Percentiles rank a stretch among this genome's conserved stretches.
Evolutionary conservation across 2,888 invertebrate genomes (phyloP).

Genomic region (Crematogaster levior): DNA sequence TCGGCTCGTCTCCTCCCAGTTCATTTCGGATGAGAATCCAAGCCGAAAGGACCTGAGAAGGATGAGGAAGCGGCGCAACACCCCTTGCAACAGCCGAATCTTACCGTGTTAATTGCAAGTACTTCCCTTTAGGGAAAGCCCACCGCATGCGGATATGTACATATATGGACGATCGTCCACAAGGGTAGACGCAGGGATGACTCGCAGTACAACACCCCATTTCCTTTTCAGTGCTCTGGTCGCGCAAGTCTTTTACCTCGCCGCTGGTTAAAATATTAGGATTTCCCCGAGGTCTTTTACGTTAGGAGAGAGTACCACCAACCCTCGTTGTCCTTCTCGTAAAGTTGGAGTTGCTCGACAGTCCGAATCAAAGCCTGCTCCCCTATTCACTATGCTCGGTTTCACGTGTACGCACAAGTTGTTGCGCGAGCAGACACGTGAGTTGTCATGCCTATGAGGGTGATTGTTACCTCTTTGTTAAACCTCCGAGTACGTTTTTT

Average conservation of each 20-base stretch:
- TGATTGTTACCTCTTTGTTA: background rate
- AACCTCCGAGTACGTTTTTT: background rate
- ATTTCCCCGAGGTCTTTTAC: constrained; percentile 74
- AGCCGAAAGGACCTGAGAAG: constrained; percentile 21
- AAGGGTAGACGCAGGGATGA: constrained; percentile 69
- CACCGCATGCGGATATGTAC: constrained; percentile 52
- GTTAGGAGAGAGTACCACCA: constrained; percentile 12
- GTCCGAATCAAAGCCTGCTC: constrained; percentile 49
- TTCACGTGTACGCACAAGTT: constrained; percentile 60
- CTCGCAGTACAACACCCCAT: constrained; percentile 69
- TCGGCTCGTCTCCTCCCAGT: background rate
- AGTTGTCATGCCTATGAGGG: constrained; percentile 13
- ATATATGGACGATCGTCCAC: constrained; percentile 18
- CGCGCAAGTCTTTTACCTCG: constrained; percentile 74
- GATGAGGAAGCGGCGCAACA: constrained; percentile 57
- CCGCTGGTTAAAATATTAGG: constrained; percentile 80
- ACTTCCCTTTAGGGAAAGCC: constrained; percentile 76
- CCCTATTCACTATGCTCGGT: constrained; percentile 62
- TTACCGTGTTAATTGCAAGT: constrained; percentile 82
- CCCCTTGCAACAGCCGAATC: constrained; percentile 75
- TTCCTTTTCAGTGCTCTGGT: constrained; percentile 77
- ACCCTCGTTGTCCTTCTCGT: background rate
- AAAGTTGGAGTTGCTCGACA: constrained; percentile 14
- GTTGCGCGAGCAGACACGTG: constrained; percentile 37
- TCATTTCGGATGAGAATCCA: background rate